Evolutionary conservation across 2,888 invertebrate genomes (phyloP), one percentile per base, ranked within the genome.

Genomic region (Drosophila gaucha): DNA sequence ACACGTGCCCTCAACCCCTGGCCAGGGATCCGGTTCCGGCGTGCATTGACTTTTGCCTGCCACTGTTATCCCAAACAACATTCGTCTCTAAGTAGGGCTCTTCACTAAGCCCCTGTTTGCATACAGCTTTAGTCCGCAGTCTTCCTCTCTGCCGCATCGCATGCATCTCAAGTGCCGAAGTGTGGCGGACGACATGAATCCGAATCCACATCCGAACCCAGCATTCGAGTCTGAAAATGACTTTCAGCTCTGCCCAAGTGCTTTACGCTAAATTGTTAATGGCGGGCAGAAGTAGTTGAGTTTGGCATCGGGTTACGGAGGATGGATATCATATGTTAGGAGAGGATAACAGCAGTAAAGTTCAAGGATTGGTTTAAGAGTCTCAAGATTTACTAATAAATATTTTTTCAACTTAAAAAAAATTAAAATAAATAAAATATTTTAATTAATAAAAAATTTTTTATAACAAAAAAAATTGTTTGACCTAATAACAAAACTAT

Each of bases 21-120:
- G 50, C 28, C 14, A 41, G 26, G 64, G 55, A 67, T 73, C 72
- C 73, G 73, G 73, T 64, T 69, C 74, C 69, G 67, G 70, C 57
- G 67, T 74, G 56, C 85, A 85, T 74, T 82, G 82, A 85, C 82
- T 82, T 82, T 80, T 74, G 67, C 75, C 74, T 69, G 73, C 69
- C 69, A 74, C 83, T 77, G 66, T 66, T 54, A 59, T 64, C 38
- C 63, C 50, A 63, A 67, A 51, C 66, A 70, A 70, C 56, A 65
- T 58, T 56, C 51, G 62, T 66, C 41, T 52, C 35, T 80, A 80
- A 80, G 84, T 80, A 80, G 84, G 78, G 49, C 74, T 65, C 74
- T 75, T 62, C 64, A 50, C 74, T 80, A 78, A 84, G 80, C 65
- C 84, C 49, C 67, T 80, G 73, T 69, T 80, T 80, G 80, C 67